A percentile compares a stretch with the other conserved stretches of the same genome.
Evolutionary conservation across 2,113 vertebrate species (phyloP).

Genomic region (Hippocampus mohnikei): DNA sequence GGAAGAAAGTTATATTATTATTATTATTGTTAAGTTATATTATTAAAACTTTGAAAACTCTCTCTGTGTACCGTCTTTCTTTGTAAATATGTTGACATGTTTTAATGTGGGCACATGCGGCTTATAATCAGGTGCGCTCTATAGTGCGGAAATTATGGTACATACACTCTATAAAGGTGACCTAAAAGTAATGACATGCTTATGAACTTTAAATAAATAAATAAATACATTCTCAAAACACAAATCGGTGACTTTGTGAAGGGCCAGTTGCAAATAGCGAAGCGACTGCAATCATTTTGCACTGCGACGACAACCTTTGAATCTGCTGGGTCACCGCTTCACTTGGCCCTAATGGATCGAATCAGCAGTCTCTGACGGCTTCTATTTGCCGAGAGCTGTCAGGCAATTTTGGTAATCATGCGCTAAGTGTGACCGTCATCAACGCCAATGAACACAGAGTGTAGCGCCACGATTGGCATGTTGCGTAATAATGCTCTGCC

Average conservation of each 20-base stretch:
- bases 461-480: neutral
- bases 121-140: no score
- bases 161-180: neutral
- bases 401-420: neutral
- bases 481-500: slow-evolving; percentile 30
- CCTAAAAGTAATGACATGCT: no score
- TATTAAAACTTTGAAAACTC: no score
- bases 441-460: neutral
- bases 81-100: no score
- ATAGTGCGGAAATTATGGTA: no score
- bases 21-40: no score
- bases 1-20: no score
- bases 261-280: neutral
- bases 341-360: neutral
- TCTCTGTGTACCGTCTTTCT: no score
- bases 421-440: neutral
- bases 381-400: neutral
- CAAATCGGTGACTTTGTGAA: neutral
- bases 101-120: no score
- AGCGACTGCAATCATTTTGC: neutral
- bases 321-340: neutral
- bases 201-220: no score
- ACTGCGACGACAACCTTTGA: neutral
- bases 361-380: neutral
- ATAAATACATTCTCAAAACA: no score